Evolutionary conservation across 2,888 invertebrate species (phyloP).

Genomic region (Ephialtes manifestator): DNA sequence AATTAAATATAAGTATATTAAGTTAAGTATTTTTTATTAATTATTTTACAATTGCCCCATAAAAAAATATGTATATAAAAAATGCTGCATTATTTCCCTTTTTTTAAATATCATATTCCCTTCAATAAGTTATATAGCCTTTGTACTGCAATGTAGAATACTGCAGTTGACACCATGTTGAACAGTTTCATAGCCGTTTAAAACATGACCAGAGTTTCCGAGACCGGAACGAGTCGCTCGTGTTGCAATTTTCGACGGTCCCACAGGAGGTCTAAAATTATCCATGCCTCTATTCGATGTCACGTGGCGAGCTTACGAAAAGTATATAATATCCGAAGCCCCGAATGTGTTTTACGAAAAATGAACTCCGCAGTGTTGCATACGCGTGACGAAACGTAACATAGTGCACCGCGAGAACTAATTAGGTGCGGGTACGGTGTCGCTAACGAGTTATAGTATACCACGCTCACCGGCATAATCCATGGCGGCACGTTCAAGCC

Average conservation of each 20-base stretch:
- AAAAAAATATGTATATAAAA: too few species aligned
- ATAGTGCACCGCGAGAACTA: constrained; percentile 35
- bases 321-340: constrained; percentile 17
- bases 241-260: background rate
- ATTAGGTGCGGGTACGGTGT: constrained; percentile 62
- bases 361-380: background rate
- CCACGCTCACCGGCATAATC: background rate
- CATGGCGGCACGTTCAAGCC: constrained; percentile 31
- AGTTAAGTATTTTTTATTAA: too few species aligned
- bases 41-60: too few species aligned
- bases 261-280: background rate
- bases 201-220: background rate
- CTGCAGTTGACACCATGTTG: background rate
- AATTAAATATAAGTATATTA: too few species aligned
- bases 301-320: background rate
- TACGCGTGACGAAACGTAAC: constrained; percentile 3
- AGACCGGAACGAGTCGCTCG: background rate
- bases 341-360: constrained; percentile 3
- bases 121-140: background rate
- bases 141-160: background rate
- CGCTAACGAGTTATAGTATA: constrained; percentile 63
- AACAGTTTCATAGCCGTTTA: background rate
- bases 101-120: too few species aligned
- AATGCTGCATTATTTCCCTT: too few species aligned
- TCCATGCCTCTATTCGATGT: background rate